Evolutionary conservation across 2,888 invertebrate genomes (phyloP).

Genomic region (Lucinisca nassula): DNA sequence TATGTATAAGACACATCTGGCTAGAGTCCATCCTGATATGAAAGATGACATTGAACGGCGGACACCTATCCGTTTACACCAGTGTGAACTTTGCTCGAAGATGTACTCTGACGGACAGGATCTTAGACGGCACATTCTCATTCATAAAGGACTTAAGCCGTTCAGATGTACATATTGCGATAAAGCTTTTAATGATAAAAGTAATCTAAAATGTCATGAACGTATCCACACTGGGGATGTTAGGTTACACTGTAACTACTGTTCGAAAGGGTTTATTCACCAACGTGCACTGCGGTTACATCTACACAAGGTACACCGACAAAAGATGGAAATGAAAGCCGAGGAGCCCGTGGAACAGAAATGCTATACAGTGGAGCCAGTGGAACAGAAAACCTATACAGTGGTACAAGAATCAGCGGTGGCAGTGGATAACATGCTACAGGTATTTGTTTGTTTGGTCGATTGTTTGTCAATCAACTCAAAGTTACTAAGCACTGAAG

Average conservation of each 20-base stretch:
- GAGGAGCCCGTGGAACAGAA: no score
- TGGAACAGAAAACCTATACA: no score
- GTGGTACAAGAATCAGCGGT: no score
- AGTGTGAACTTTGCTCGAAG: conserved; percentile 46
- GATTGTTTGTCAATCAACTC: no score
- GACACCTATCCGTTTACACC: conserved; percentile 47
- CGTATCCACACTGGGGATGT: conserved; percentile 52
- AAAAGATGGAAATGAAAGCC: no score
- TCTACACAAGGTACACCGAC: background rate
- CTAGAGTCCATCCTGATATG: conserved; percentile 35
- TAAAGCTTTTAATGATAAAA: conserved; percentile 38
- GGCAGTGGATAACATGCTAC: no score
- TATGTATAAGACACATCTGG: conserved; percentile 53
- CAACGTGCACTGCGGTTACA: conserved; percentile 38
- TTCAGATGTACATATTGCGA: conserved; percentile 32
- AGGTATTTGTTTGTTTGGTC: no score
- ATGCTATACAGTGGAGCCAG: no score
- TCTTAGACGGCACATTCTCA: conserved; percentile 19
- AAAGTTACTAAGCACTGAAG: no score
- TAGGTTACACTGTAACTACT: conserved; percentile 25
- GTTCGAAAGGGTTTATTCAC: conserved; percentile 48
- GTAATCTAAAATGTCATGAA: conserved; percentile 44
- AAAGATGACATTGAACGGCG: conserved; percentile 49
- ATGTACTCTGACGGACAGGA: conserved; percentile 51
- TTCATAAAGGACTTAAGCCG: conserved; percentile 42